These are phyloP conservation scores for Augochlorella aurata DNA, from an alignment of 2,888 invertebrate species.

Conservation along the genomic window DNA sequence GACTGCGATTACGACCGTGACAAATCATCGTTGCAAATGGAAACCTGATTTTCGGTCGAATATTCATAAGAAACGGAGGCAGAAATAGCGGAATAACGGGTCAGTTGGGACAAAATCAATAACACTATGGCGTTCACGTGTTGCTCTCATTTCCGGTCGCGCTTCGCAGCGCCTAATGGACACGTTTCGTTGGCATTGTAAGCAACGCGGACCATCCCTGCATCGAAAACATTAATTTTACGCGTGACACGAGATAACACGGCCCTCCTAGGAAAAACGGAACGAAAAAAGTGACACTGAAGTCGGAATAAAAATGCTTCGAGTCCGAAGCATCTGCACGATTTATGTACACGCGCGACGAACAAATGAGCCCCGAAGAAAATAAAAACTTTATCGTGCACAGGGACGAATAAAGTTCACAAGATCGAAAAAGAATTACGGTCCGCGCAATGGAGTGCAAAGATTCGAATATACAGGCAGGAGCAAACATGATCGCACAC, in stretches of 20 bases:
- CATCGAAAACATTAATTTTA: conserved; percentile 4
- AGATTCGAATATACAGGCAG: too few relatives aligned
- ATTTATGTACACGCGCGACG: neutral
- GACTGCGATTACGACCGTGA: neutral
- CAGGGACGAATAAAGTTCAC: too few relatives aligned
- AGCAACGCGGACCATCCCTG: neutral
- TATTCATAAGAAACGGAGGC: neutral
- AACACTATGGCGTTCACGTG: conserved; percentile 68
- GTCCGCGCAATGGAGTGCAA: too few relatives aligned
- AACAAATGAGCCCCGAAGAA: neutral
- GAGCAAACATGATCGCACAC: too few relatives aligned
- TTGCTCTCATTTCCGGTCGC: conserved; percentile 69
- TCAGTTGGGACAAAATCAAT: conserved; percentile 72
- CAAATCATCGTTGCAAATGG: conserved; percentile 9
- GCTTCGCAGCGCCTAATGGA: conserved; percentile 41
- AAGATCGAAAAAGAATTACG: too few relatives aligned
- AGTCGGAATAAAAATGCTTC: conserved; percentile 1
- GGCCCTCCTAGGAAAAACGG: neutral
- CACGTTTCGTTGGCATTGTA: conserved; percentile 3
- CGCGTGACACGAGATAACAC: neutral
- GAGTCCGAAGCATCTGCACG: neutral
- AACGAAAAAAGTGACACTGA: neutral
- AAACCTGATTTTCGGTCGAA: conserved; percentile 12
- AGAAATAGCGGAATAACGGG: conserved; percentile 60
- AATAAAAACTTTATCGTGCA: too few relatives aligned